These are phyloP conservation scores for Drosophila quinaria DNA, from an alignment of 2,888 invertebrate species.

Conservation along the genomic window DNA sequence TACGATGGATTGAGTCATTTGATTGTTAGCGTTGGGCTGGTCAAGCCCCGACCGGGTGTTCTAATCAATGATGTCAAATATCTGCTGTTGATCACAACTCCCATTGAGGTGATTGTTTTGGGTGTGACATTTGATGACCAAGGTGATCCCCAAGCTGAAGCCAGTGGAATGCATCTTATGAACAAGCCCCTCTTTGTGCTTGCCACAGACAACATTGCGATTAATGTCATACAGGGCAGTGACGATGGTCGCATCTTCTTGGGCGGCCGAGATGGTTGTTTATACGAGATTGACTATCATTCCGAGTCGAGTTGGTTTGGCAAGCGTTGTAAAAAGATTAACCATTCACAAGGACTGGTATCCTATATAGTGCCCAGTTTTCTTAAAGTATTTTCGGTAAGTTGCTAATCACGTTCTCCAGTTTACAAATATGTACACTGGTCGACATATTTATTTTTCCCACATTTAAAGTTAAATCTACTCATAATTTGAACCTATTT, in stretches of 20 bases:
- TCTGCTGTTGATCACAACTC: constrained; percentile 96
- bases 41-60: constrained; percentile 94
- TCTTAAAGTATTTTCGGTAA: constrained; percentile 89
- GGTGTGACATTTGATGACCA: constrained; percentile 85
- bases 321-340: constrained; percentile 96
- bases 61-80: constrained; percentile 96
- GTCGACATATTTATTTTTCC: too few relatives aligned
- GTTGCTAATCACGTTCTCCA: not conserved
- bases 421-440: too few relatives aligned
- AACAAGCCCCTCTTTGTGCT: constrained; percentile 97
- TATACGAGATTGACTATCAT: constrained; percentile 98
- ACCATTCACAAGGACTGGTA: constrained; percentile 95
- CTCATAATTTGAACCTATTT: too few relatives aligned
- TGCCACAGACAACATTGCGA: constrained; percentile 94
- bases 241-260: constrained; percentile 95
- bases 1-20: constrained; percentile 98
- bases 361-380: constrained; percentile 96
- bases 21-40: constrained; percentile 96
- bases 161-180: constrained; percentile 94
- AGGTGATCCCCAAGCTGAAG: constrained; percentile 40
- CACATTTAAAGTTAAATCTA: too few relatives aligned
- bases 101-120: constrained; percentile 93
- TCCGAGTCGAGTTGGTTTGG: constrained; percentile 97
- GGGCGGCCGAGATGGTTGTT: constrained; percentile 96
- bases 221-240: constrained; percentile 93